Evolutionary conservation across 2,113 vertebrate genomes (phyloP), one percentile per base, ranked within the genome.

Genomic region (Ceyx cyanopectus): DNA sequence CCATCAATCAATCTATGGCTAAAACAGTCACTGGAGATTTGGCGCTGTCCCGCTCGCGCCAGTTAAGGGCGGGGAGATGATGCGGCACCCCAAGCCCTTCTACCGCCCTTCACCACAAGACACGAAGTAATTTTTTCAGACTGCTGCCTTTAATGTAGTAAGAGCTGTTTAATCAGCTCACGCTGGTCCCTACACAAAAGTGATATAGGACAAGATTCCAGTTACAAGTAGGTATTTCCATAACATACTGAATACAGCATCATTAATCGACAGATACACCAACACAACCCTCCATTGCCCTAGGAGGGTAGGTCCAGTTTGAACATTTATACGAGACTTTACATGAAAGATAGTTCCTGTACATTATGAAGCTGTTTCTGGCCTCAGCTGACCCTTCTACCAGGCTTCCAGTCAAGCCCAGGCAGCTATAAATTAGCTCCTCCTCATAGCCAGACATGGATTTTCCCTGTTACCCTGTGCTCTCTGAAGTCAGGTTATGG

Each of bases 401-500:
- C 29, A 4, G 5, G 8, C 6, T 37, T 48, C 41, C 7, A 1
- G 53, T 18, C 3, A 4, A 73, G 40, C 1, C 11, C 6, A 2
- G 37, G 37, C 34, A 82, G 46, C 17, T 6, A 13, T 29, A 53
- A 41, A 30, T 8, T 5, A 11, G 34, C 24, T 51, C 50, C 62
- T 89, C 85, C 72, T 70, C 5, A 1, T 20, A 4, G 0, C 23
- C 32, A 7, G 10, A 45, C 14, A 2, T 12, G 15, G 17, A 24
- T 51, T 10, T 10, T 32, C 62, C 12, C 45, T 1, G 0, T 91
- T 85, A 97, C 0, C 69, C 94, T 11, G 87, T 82, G 0, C 96
- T 85, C 76, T 96, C 83, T 41, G 98, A 98, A 26, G 68, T 74
- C 21, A 97, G 97, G 57, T 97, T 98, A 20, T 96, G 32, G 58